Evolutionary conservation across 1,140 invertebrate species (phyloP).

Genomic region (Eumeta japonica): DNA sequence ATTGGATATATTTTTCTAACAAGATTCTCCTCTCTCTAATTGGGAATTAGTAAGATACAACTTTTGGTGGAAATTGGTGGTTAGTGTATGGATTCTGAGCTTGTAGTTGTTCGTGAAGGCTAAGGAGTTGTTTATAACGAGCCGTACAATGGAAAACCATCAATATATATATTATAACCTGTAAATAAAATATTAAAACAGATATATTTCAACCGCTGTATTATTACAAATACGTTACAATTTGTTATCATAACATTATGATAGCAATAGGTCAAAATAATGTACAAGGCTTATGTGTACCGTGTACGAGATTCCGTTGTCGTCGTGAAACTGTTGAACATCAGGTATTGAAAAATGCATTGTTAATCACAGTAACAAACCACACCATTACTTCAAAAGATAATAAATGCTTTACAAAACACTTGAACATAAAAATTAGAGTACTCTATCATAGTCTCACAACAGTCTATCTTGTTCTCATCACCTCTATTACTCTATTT

Average conservation of each 20-base stretch:
- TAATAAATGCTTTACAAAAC: too few species aligned
- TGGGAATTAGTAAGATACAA: constrained; percentile 79
- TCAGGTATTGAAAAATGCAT: constrained; percentile 92
- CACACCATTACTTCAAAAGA: too few species aligned
- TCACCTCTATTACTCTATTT: too few species aligned
- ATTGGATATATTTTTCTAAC: constrained; percentile 92
- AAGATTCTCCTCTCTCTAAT: constrained; percentile 80
- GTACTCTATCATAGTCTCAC: too few species aligned
- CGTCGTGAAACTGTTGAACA: constrained; percentile 75
- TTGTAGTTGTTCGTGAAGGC: constrained; percentile 86
- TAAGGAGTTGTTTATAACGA: constrained; percentile 87
- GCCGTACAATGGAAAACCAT: constrained; percentile 95
- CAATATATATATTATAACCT: constrained; percentile 94
- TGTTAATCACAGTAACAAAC: too few species aligned
- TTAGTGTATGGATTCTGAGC: constrained; percentile 66
- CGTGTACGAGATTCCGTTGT: constrained; percentile 71
- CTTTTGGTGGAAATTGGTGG: constrained; percentile 91
- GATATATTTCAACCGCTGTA: too few species aligned
- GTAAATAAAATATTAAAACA: constrained; percentile 59
- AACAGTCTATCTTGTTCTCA: too few species aligned
- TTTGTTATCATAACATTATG: too few species aligned
- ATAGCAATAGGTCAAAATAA: too few species aligned
- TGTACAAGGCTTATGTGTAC: constrained; percentile 62
- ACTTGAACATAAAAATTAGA: too few species aligned
- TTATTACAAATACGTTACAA: too few species aligned